These are phyloP conservation scores for Phragmatobia fuliginosa DNA, from an alignment of 2,888 invertebrate species.

Conservation along the genomic window DNA sequence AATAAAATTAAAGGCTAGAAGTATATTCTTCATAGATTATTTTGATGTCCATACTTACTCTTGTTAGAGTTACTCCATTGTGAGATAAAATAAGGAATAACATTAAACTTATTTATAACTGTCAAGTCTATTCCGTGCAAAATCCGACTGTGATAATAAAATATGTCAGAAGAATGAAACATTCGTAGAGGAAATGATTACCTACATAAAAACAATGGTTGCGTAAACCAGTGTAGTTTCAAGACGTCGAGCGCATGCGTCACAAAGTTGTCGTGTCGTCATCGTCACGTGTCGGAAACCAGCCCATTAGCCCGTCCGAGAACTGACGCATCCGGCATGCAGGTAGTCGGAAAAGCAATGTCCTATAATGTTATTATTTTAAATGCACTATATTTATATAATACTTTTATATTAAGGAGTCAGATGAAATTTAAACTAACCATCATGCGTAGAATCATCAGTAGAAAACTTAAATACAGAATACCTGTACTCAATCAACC, in stretches of 20 bases:
- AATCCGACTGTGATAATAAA: not conserved
- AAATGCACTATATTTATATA: not conserved
- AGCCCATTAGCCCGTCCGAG: conserved; percentile 72
- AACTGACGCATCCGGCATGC: conserved; percentile 68
- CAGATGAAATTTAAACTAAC: not conserved
- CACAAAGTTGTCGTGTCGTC: conserved; percentile 55
- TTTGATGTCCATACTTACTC: too few relatives aligned
- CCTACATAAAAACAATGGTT: conserved; percentile 32
- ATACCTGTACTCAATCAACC: not conserved
- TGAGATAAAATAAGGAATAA: too few relatives aligned
- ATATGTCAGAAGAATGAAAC: not conserved
- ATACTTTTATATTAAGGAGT: not conserved
- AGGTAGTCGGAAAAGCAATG: conserved; percentile 54
- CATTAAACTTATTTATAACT: not conserved
- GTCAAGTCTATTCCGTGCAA: not conserved
- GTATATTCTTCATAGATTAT: too few relatives aligned
- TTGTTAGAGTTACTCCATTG: too few relatives aligned
- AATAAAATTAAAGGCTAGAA: too few relatives aligned
- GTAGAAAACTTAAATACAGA: not conserved
- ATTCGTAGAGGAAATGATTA: conserved; percentile 15
- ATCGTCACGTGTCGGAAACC: conserved; percentile 67
- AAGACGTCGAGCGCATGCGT: conserved; percentile 59
- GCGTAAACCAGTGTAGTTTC: conserved; percentile 33
- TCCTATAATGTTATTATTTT: conserved; percentile 18
- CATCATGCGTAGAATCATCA: not conserved